Conservation (phyloP, 1,140 invertebrate genomes). For the Ceratosolen fusciceps region DNA sequence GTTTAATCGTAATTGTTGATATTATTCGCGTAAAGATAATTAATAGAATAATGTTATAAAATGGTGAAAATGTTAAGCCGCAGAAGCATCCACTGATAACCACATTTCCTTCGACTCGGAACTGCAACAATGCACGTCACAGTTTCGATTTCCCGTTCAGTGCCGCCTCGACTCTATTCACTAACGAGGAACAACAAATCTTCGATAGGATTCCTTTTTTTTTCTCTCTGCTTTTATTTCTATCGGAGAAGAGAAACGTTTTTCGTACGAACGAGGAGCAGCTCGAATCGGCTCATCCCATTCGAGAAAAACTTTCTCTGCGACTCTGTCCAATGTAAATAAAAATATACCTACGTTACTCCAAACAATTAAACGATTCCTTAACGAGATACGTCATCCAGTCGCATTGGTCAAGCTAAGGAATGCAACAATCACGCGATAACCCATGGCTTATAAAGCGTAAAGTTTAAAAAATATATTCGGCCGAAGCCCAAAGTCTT, state of each 20-base stretch:
- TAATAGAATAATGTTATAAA: too few species aligned
- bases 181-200: neutral
- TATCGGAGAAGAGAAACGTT: constrained; percentile 21
- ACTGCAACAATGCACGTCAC: neutral
- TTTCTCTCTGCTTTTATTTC: constrained; percentile 17
- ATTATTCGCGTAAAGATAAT: too few species aligned
- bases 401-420: too few species aligned
- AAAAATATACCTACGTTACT: too few species aligned
- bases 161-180: neutral
- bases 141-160: constrained; percentile 15
- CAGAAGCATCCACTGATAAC: neutral
- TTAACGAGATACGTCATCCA: too few species aligned
- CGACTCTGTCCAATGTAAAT: constrained; percentile 20
- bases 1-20: too few species aligned
- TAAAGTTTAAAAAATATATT: too few species aligned
- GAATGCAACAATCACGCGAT: too few species aligned
- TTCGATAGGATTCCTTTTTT: neutral
- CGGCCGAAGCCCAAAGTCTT: too few species aligned
- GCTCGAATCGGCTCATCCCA: neutral
- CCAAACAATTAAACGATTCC: too few species aligned
- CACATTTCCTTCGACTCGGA: constrained; percentile 4
- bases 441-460: too few species aligned
- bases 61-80: neutral
- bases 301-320: neutral
- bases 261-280: neutral